A percentile compares a stretch with the other conserved stretches of the same genome.
Evolutionary conservation across 2,113 vertebrate species (phyloP).

Genomic region (Syrrhaptes paradoxus): DNA sequence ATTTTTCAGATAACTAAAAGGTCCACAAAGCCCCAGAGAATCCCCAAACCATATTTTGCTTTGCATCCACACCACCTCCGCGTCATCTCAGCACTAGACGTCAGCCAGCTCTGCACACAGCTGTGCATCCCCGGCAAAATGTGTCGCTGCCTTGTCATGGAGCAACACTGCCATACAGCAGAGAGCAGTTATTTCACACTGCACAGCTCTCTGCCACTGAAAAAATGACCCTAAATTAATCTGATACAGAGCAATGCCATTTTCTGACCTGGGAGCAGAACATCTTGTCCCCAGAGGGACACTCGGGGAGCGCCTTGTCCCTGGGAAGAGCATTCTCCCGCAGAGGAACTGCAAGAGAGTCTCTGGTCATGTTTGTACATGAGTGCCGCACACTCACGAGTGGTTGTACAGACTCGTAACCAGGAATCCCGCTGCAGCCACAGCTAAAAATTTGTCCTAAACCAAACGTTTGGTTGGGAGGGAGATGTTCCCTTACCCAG

Average conservation of each 20-base stretch:
- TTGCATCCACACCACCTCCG: background rate
- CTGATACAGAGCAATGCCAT: background rate
- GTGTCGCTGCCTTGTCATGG: accelerated
- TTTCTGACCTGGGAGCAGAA: background rate
- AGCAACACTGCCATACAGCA: accelerated
- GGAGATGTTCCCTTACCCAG: background rate
- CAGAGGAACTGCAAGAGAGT: background rate
- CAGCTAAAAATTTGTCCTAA: background rate
- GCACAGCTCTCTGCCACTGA: background rate
- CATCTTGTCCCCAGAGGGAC: background rate
- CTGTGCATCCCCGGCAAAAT: background rate
- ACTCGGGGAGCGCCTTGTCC: background rate
- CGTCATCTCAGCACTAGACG: accelerated
- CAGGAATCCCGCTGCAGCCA: background rate
- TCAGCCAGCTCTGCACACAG: background rate
- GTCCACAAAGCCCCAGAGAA: background rate
- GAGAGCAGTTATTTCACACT: background rate
- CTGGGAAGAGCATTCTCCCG: background rate
- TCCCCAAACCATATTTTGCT: background rate
- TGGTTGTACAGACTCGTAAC: background rate
- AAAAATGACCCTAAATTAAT: background rate
- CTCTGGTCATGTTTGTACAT: accelerated
- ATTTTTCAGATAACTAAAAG: background rate
- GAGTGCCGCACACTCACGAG: accelerated
- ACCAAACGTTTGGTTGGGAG: background rate